Base-by-base conservation (phyloP, 2,888 invertebrate genomes). In the Eilema griseolum region DNA sequence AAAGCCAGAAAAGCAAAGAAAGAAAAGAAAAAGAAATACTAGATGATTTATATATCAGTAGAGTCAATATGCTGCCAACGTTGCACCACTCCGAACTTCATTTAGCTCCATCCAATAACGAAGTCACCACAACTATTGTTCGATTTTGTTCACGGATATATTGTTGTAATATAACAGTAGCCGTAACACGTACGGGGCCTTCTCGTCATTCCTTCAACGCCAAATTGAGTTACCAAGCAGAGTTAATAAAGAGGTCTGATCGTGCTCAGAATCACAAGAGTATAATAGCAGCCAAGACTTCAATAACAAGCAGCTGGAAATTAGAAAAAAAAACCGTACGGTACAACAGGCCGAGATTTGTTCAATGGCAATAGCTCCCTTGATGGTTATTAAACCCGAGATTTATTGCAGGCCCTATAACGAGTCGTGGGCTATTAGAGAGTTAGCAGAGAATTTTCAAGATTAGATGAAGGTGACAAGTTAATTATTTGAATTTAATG, bases 191-290 rank as follows among this genome's bases (percentile, higher is more conserved):
- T 92, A 88, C 89, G 81, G 70, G 71, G 86, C 83, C 87, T 86
- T 86, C 90, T 92, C 90, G 90, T 91, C 92, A 92, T 92, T 90
- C 92, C 90, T 92, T 91, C 91, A 89, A 88, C 86, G 88, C 88
- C 86, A 92, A 92, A 92, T 92, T 92, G 92, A 92, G 92, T 92
- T 92, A 91, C 91, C 90, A 90, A 89, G 90, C 90, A 87, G 89
- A 91, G 92, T 92, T 92, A 92, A 92, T 92, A 92, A 91, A 91
- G 92, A 91, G 90, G 86, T 83, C 84, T 84, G 88, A 78, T 85
- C 92, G 92, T 92, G 92, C 83, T 78, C 83, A 70, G 92, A 90
- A 86, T 92, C 78, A 76, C 83, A 86, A 91, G 82, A 80, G 81
- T 74, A 82, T 79, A 85, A 83, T 86, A 87, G 84, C 84, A 84